These are phyloP conservation scores for Myotis brandtii DNA, from an alignment of 2,113 vertebrate species.

Conservation along the genomic window DNA sequence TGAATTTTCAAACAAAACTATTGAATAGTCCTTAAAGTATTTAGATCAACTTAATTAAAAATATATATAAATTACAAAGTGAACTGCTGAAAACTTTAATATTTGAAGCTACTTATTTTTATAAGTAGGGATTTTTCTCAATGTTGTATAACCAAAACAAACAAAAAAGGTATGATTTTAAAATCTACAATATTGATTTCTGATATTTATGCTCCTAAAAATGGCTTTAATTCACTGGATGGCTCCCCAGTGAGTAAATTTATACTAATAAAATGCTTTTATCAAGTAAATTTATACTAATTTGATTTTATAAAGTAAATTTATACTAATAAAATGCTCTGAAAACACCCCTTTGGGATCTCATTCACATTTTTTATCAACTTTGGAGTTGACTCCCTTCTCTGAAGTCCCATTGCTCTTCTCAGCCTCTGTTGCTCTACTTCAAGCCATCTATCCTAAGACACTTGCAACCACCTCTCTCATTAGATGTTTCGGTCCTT, in stretches of 20 bases:
- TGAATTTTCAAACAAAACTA: conserved; percentile 26
- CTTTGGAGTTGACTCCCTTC: neutral
- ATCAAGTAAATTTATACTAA: neutral
- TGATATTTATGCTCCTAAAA: neutral
- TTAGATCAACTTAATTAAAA: neutral
- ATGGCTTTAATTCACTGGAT: neutral
- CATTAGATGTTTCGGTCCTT: neutral
- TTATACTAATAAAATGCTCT: neutral
- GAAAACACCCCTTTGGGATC: neutral
- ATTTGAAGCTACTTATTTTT: neutral
- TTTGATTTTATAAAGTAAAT: conserved; percentile 41
- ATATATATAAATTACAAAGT: neutral
- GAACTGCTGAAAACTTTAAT: neutral
- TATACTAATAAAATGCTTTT: neutral
- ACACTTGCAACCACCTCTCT: neutral
- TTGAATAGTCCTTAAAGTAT: neutral
- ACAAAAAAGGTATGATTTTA: neutral
- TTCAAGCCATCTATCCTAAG: neutral
- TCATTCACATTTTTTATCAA: neutral
- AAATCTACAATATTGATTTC: neutral
- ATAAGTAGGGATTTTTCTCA: neutral
- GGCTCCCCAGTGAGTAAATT: neutral
- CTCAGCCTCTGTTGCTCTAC: neutral
- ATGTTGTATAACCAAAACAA: neutral
- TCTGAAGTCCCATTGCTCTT: neutral